These are phyloP conservation scores for Pangasius sanitwongsei DNA, from an alignment of 2,797 vertebrate species.

Conservation along the genomic window DNA sequence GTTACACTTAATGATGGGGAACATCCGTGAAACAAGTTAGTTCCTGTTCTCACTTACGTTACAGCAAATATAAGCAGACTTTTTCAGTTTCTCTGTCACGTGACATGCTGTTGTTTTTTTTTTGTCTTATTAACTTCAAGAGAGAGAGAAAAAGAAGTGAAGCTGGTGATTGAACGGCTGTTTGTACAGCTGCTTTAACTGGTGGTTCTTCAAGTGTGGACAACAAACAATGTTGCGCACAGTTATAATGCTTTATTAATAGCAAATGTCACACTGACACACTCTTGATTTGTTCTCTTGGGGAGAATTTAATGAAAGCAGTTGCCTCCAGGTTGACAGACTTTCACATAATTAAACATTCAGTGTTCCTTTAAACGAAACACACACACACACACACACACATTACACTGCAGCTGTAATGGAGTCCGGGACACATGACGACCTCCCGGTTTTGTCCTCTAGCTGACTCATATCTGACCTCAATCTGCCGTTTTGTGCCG, in stretches of 20 bases:
- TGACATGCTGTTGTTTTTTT: background rate
- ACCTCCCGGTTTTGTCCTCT: conserved; percentile 13
- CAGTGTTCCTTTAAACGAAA: background rate
- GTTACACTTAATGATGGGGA: background rate
- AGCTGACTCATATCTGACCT: conserved; percentile 27
- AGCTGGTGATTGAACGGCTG: background rate
- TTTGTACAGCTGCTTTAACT: background rate
- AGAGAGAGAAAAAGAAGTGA: background rate
- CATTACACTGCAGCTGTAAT: background rate
- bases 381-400: background rate
- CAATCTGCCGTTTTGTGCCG: background rate
- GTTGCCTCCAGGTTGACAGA: background rate
- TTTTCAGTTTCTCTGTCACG: background rate
- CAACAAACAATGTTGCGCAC: background rate
- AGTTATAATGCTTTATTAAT: background rate
- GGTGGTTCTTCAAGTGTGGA: background rate
- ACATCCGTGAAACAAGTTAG: background rate
- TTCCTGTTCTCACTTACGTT: background rate
- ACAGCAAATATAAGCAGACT: background rate
- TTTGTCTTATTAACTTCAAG: background rate
- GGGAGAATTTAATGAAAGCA: background rate
- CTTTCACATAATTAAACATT: background rate
- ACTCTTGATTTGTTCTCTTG: background rate
- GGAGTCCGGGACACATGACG: background rate
- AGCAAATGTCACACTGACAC: background rate